Conservation (phyloP, 2,113 vertebrate species). For the Bostrychus sinensis region DNA sequence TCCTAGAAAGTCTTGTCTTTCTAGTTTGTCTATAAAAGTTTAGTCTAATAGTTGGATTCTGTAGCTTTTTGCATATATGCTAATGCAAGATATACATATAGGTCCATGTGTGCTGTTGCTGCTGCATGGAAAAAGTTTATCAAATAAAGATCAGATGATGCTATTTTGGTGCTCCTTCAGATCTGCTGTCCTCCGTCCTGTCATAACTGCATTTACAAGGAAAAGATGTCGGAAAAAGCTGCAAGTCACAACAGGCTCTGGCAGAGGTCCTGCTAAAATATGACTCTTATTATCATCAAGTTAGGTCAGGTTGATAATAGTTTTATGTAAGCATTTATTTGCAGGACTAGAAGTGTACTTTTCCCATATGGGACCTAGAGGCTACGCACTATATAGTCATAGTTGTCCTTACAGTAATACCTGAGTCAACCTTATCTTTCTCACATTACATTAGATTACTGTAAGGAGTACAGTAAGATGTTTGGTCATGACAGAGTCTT, state of each 20-base stretch:
- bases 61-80: constrained; percentile 20
- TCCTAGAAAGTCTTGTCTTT: neutral
- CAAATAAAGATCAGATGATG: constrained; percentile 67
- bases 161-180: constrained; percentile 60
- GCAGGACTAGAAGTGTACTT: no score
- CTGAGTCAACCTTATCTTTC: no score
- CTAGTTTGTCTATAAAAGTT: neutral
- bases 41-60: neutral
- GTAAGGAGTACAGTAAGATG: no score
- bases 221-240: constrained; percentile 31
- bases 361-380: no score
- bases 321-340: neutral
- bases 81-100: neutral
- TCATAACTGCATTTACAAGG: constrained; percentile 57
- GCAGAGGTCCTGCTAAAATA: neutral
- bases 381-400: no score
- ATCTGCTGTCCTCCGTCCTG: constrained; percentile 44
- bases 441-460: no score
- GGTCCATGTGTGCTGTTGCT: constrained; percentile 37
- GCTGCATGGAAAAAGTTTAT: constrained; percentile 68
- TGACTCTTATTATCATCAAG: neutral
- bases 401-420: no score
- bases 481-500: no score
- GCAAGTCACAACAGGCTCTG: neutral
- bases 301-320: neutral